Evolutionary conservation across 2,888 invertebrate genomes (phyloP).

Genomic region (Mythimna vitellina): DNA sequence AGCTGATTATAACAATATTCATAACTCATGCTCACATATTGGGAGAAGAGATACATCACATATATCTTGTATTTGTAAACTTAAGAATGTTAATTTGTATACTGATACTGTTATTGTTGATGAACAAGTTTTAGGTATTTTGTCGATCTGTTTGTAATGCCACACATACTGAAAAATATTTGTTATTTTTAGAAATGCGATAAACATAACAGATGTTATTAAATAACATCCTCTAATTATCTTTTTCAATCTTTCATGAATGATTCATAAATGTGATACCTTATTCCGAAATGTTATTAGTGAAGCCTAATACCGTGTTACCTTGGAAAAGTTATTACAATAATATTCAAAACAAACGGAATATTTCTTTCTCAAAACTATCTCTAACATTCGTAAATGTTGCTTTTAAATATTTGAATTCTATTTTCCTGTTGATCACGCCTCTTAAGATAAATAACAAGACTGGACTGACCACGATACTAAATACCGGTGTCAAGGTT

Average conservation of each 20-base stretch:
- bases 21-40: too few relatives aligned
- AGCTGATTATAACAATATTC: neutral
- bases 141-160: neutral
- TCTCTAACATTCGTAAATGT: neutral
- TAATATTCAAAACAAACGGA: neutral
- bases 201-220: neutral
- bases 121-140: constrained; percentile 10
- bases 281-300: neutral
- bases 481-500: constrained; percentile 68
- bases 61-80: constrained; percentile 7
- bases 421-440: constrained; percentile 31
- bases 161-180: neutral
- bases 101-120: neutral
- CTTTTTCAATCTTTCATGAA: neutral
- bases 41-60: neutral
- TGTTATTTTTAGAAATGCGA: neutral
- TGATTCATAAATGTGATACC: neutral
- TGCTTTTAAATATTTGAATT: constrained; percentile 19
- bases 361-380: neutral
- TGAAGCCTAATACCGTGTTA: neutral
- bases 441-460: constrained; percentile 46
- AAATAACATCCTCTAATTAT: constrained; percentile 6
- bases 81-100: neutral
- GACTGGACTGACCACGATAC: constrained; percentile 53
- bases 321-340: too few relatives aligned